Base-by-base conservation (phyloP, 2,113 vertebrate species). In the Arenaria interpres region DNA sequence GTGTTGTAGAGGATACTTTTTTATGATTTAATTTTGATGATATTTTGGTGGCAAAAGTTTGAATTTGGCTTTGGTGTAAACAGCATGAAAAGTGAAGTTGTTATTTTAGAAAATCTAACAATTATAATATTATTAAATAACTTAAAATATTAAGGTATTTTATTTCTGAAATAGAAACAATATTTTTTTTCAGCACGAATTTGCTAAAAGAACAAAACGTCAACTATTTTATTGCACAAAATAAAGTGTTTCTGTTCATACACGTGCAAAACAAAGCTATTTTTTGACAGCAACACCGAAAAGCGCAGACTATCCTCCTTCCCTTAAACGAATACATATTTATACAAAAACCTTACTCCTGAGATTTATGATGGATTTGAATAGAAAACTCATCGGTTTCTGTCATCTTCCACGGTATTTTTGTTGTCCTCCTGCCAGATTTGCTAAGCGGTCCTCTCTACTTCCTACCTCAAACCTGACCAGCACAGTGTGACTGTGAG, bases 331-430 rank as follows among this genome's bases (percentile, higher is more conserved):
- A 82, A 79, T 41, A 80, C n/a, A 33, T 88, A 79, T 48, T 96
- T 74, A 67, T 48, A 71, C 1, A 88, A 93, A 83, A 89, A 64
- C 2, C 30, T 56, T 73, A 56, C 85, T 73, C 90, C 79, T 89
- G 90, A 90, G 93, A 71, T 59, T 72, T 81, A 60, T 37, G 84
- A 90, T 3, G 17, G 41, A 93, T 87, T 72, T 90, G 83, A 94
- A 94, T 72, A 94, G 92, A 96, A 95, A 94, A 86, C 56, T 92
- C 90, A 89, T 90, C 60, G 89, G 82, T 93, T 95, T 93, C 89
- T 93, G 88, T 96, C 94, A 89, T 81, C 83, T 78, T 88, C 60
- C 90, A 80, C 1, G 1, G 73, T 96, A 87, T 96, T 97, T 95
- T 95, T 89, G 45, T 96, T 94, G 95, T 33, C 39, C 84, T 85